Base-by-base conservation (phyloP, 2,113 vertebrate genomes). In the Sylvilagus bachmani region DNA sequence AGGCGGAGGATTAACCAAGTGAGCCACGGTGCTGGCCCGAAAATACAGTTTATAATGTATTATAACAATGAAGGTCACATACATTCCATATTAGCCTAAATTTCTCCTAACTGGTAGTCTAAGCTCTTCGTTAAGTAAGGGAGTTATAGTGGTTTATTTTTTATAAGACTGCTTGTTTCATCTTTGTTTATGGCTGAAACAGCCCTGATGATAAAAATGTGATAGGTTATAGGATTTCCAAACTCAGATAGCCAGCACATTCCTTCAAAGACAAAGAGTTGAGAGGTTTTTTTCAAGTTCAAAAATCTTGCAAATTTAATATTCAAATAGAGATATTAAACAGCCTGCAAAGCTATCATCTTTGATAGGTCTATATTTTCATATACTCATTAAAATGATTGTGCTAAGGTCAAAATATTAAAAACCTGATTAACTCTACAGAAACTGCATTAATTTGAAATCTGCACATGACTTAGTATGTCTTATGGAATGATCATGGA, bases 301-400 rank as follows among this genome's bases (percentile, higher is more conserved):
- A 75, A 61, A 29, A 91, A 74, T 78, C 86, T 1, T 89, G 51
- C 62, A 96, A 87, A 82, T 78, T 1, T 17, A 95, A 62, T 53
- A 66, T 91, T 86, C 67, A 61, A 86, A 96, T 91, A 88, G 87
- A 70, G 10, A 29, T 90, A 58, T n/a, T 90, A 95, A 78, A 8
- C 17, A 97, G 10, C 6, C 81, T 66, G 93, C 86, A 94, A 97
- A 97, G 88, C 49, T 21, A 80, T 96, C 0, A 53, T 49, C 13
- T 38, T 89, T 92, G 38, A 86, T 90, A 33, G 38, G 7, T 69
- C 12, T 93, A 27, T 82, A 49, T 83, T 95, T 97, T 93, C 73
- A 96, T 85, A 96, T 1, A 38, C 21, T 33, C 58, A 69, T 82
- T 92, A 96, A 96, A 96, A 78, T 86, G 95, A 89, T 96, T 97